Base-by-base conservation (phyloP, 1,140 invertebrate genomes). In the Drosophila pseudoobscura region DNA sequence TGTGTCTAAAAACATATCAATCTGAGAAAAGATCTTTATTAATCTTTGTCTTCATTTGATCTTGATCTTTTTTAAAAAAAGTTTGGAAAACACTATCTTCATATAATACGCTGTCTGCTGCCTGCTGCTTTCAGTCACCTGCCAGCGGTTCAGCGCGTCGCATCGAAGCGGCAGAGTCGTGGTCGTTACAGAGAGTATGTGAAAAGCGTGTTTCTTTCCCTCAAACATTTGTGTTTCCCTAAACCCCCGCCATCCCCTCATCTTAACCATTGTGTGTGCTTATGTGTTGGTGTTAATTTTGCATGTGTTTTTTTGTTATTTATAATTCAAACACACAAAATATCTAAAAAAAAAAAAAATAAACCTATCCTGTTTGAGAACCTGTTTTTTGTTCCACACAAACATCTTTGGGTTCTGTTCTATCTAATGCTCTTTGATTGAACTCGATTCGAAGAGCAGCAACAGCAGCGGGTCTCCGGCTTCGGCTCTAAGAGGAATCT, bases 111-210 rank as follows among this genome's bases (percentile, higher is more conserved):
- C 55, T 55, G 76, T 63, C 46, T 64, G 57, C 56, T 73, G 68
- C 29, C 46, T 35, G 74, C 73, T 79, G 71, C 54, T 60, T 70
- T 77, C 78, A 87, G 82, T 87, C 82, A 87, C 78, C 66, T 87
- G 78, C 63, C 54, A 75, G 59, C 70, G 75, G 63, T 75, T 77
- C 65, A 87, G 66, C 82, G 78, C 71, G 73, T 62, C 83, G 83
- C 62, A 87, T 64, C 70, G 75, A 46, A 75, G 59, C 71, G 59
- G 75, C 82, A 80, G 65, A 15, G 54, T 61, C 45, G 70, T 64
- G 51, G 65, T 75, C 66, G 60, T 66, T 66, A 66, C 44, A 66
- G 78, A 22, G 50, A 45, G 62, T 39, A 45, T 52, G 53, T 50
- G 56, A 39, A 43, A 17, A 31, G 26, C 60, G 74, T 66, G 56